Evolutionary conservation across 1,140 invertebrate genomes (phyloP).

Genomic region (Drusus annulatus): DNA sequence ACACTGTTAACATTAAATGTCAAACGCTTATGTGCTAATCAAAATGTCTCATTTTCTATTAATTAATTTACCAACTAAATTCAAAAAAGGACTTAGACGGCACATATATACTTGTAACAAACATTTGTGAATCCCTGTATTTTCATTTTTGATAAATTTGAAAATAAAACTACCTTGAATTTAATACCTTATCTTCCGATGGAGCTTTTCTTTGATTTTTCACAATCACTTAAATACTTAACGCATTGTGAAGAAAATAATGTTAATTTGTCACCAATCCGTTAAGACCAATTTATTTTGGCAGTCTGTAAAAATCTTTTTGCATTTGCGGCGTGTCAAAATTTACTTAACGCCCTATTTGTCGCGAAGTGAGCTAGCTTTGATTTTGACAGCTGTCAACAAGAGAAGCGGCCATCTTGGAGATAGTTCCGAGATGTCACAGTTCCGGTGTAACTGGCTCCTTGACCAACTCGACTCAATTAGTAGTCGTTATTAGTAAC

Average conservation of each 20-base stretch:
- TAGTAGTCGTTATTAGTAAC: background rate
- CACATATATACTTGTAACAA: too few species aligned
- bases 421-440: background rate
- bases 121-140: too few species aligned
- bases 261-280: background rate
- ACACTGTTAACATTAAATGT: too few species aligned
- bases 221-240: too few species aligned
- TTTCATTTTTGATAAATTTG: too few species aligned
- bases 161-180: too few species aligned
- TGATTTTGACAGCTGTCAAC: constrained; percentile 12
- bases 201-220: too few species aligned
- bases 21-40: too few species aligned
- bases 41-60: too few species aligned
- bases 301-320: background rate
- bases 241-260: background rate
- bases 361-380: background rate
- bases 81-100: too few species aligned
- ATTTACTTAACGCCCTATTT: constrained; percentile 5
- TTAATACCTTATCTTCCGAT: too few species aligned
- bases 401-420: constrained; percentile 10
- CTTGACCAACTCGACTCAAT: background rate
- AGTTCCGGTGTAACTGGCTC: background rate
- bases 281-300: background rate
- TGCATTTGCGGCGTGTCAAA: background rate
- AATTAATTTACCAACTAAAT: too few species aligned